Conservation (phyloP, 2,888 invertebrate genomes). For the Sesamia inferens region DNA sequence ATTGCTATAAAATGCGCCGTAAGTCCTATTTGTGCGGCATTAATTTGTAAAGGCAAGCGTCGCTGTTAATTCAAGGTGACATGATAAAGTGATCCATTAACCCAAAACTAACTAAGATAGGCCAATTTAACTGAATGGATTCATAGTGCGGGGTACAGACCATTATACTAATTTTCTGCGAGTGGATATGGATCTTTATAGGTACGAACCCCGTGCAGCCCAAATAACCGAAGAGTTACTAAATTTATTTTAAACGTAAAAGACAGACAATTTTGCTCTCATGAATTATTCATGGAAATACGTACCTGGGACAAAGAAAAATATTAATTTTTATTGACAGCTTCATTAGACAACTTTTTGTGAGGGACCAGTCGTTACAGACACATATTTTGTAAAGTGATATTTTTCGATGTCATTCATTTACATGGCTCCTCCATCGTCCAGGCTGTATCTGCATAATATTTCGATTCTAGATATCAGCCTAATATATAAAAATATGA, state of each 20-base stretch:
- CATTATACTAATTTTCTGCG: background rate
- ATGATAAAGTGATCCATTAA: slow-evolving; percentile 49
- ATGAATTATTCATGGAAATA: slow-evolving; percentile 7
- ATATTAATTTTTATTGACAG: background rate
- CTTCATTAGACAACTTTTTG: slow-evolving; percentile 1
- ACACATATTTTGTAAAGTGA: background rate
- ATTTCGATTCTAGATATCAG: background rate
- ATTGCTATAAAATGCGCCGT: slow-evolving; percentile 31
- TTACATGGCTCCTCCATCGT: too few relatives aligned
- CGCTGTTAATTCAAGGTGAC: slow-evolving; percentile 55
- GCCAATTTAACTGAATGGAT: slow-evolving; percentile 39
- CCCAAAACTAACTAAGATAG: slow-evolving; percentile 37
- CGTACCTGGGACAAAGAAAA: background rate
- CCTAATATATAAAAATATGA: background rate
- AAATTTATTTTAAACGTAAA: background rate
- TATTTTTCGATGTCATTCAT: background rate
- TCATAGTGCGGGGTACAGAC: slow-evolving; percentile 15
- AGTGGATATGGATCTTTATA: slow-evolving; percentile 15
- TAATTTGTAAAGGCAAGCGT: slow-evolving; percentile 27
- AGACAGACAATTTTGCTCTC: background rate
- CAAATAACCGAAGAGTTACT: background rate
- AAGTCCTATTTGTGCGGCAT: slow-evolving; percentile 32
- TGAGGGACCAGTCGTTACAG: background rate
- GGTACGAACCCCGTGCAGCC: background rate
- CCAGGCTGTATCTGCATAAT: background rate